Conservation (phyloP, 2,888 invertebrate species). For the Hedya salicella region DNA sequence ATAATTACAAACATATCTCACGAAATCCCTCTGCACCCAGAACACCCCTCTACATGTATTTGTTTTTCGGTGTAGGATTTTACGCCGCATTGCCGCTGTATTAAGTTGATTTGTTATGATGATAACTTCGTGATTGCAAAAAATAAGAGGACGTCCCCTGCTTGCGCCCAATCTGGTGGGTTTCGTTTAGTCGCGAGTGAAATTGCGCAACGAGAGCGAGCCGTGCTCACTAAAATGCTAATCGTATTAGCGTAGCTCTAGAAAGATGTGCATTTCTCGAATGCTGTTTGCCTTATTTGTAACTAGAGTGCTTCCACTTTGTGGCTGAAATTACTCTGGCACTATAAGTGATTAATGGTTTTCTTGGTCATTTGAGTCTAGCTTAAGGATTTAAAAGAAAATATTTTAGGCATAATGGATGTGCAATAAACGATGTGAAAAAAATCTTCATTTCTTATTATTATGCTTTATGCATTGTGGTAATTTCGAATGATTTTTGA, state of each 20-base stretch:
- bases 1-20: slow-evolving; percentile 62
- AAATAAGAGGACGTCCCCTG: slow-evolving; percentile 27
- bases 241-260: slow-evolving; percentile 37
- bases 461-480: too few species aligned
- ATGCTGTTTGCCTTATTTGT: slow-evolving; percentile 10
- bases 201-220: slow-evolving; percentile 35
- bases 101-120: slow-evolving; percentile 40
- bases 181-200: slow-evolving; percentile 34
- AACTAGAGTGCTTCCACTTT: slow-evolving; percentile 6
- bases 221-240: slow-evolving; percentile 38
- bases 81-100: slow-evolving; percentile 54
- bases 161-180: slow-evolving; percentile 19
- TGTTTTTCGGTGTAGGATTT: slow-evolving; percentile 55
- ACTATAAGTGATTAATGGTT: neutral
- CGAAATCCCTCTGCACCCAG: slow-evolving; percentile 54
- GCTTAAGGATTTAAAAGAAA: neutral
- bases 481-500: too few species aligned
- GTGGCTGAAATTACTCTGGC: neutral
- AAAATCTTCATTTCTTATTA: neutral
- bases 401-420: neutral
- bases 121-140: slow-evolving; percentile 38
- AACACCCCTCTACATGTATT: slow-evolving; percentile 51
- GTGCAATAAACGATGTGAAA: neutral
- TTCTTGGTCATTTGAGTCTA: neutral
- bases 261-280: slow-evolving; percentile 37